Base-by-base conservation (phyloP, 2,113 vertebrate genomes). In the Apaloderma vittatum region DNA sequence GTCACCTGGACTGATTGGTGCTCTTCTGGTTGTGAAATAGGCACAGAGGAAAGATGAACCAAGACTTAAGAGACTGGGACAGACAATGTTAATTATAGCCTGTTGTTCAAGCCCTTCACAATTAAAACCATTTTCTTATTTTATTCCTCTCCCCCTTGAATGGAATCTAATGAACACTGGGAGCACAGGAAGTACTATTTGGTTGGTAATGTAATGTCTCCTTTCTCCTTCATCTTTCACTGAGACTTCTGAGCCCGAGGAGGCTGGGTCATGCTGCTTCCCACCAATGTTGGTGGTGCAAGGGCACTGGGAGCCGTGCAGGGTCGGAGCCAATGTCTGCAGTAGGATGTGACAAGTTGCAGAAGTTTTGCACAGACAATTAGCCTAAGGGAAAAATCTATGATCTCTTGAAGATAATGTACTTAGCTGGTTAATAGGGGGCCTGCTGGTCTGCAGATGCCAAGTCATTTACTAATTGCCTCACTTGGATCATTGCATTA, bases 391-490 rank as follows among this genome's bases (percentile, higher is more conserved):
- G 79, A 55, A 59, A 84, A 68, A 86, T 92, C 65, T 40, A 24
- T 90, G 68, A 67, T 94, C 43, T 73, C 46, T 4, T 14, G 2
- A 52, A 66, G 94, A 61, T 86, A 81, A 90, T 71, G 48, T 30
- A 48, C 51, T 95, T 85, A 89, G 68, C 61, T 91, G 68, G 90
- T 91, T 95, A 76, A 83, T 23, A 32, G 66, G 68, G 45, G 49
- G 58, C 73, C 86, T 92, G 76, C 92, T 96, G 93, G 83, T 88
- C 86, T 95, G 90, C 83, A 89, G 82, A 92, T 87, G 86, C 92
- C 2, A 17, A 74, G 85, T 94, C 86, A 92, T 82, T 92, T 87
- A 23, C 87, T 85, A 79, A 96, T 94, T 91, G 88, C 63, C 65
- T 85, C 5, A 1, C 70, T 93, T 74, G 45, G 71, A 89, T 83